phyloP scores from a whole-genome alignment of 2,797 vertebrate species.

The Limosa lapponica region DNA sequence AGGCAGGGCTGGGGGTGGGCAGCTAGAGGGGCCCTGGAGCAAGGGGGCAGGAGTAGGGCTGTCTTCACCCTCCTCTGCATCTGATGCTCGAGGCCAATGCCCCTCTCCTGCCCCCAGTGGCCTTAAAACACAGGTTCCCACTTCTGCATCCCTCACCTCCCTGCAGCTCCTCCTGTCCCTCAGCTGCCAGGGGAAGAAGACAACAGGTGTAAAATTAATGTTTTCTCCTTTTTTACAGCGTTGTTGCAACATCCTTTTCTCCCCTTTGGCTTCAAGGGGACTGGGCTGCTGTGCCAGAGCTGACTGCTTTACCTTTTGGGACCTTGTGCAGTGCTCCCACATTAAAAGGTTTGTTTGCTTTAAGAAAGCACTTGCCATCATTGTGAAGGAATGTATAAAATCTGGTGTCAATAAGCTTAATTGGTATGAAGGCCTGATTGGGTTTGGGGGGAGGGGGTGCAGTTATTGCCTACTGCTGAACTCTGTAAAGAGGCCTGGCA shows the following conservation, averaged over 20 bases:
- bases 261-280: background rate
- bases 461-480: background rate
- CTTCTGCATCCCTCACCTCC: background rate
- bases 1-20: background rate
- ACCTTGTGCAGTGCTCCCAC: background rate
- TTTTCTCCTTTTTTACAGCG: background rate
- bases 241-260: background rate
- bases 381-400: background rate
- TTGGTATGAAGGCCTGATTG: background rate
- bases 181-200: background rate
- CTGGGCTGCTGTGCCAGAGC: background rate
- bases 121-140: background rate
- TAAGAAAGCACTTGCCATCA: background rate
- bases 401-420: constrained; percentile 42
- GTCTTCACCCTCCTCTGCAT: background rate
- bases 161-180: background rate
- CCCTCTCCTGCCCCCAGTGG: background rate
- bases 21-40: background rate
- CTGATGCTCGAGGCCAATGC: background rate
- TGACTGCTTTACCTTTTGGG: background rate
- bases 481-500: background rate
- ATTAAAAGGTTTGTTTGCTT: background rate
- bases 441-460: background rate
- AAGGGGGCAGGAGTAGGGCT: accelerated
- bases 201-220: background rate